Conservation (phyloP, 2,888 invertebrate genomes). For the Therioaphis trifolii region DNA sequence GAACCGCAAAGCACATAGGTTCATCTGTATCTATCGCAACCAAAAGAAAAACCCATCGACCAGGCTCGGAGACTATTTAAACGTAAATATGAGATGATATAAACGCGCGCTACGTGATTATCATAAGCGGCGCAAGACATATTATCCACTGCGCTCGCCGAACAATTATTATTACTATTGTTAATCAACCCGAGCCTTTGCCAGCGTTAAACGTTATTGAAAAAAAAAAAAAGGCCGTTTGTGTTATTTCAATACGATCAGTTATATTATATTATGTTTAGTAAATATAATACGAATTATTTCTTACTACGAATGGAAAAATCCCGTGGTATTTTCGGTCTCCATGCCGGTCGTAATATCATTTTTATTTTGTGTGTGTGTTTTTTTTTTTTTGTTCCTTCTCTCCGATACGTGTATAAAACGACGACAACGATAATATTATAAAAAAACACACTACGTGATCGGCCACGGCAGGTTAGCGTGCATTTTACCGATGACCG, state of each 20-base stretch:
- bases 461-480: not conserved
- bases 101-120: too few species aligned
- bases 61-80: too few species aligned
- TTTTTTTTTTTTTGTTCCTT: not conserved
- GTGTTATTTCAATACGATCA: not conserved
- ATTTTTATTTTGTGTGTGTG: not conserved
- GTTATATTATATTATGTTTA: not conserved
- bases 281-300: constrained; percentile 9
- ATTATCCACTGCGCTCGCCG: not conserved
- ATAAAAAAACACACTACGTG: not conserved
- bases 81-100: too few species aligned
- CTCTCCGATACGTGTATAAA: not conserved
- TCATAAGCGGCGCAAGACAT: too few species aligned
- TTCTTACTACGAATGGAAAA: constrained; percentile 47
- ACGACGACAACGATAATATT: too few species aligned
- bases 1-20: too few species aligned
- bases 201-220: too few species aligned
- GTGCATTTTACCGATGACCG: not conserved
- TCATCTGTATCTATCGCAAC: too few species aligned
- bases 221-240: too few species aligned
- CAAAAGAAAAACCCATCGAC: too few species aligned
- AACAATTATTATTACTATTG: not conserved
- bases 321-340: constrained; percentile 47
- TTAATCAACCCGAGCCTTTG: too few species aligned
- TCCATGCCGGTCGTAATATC: constrained; percentile 52